A percentile compares a stretch with the other conserved stretches of the same genome.
Conservation (phyloP, 2,797 vertebrate species). For the Chelon labrosus region DNA sequence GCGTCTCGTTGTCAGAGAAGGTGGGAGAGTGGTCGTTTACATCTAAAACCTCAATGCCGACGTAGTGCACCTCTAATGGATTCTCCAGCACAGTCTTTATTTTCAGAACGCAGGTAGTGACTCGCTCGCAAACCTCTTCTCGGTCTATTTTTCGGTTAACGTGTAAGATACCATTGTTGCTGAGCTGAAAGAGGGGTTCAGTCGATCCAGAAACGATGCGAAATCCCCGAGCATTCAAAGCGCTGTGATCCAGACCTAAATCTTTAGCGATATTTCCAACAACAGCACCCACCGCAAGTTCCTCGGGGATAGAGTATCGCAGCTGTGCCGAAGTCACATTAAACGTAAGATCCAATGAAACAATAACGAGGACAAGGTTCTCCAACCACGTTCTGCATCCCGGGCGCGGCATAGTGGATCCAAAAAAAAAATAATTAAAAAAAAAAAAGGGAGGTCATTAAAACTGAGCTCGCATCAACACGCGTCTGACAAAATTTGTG, state of each 20-base stretch:
- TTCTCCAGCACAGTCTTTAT: constrained; percentile 84
- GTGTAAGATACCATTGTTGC: constrained; percentile 64
- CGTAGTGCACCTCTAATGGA: constrained; percentile 85
- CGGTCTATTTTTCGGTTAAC: constrained; percentile 72
- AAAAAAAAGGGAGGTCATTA: too few relatives aligned
- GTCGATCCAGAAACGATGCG: constrained; percentile 81
- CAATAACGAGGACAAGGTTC: constrained; percentile 26
- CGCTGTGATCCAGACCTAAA: constrained; percentile 75
- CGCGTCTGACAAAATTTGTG: background rate
- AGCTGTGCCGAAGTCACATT: constrained; percentile 65
- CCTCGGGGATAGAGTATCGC: constrained; percentile 76
- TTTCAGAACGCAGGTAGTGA: constrained; percentile 72
- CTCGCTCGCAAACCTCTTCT: constrained; percentile 72
- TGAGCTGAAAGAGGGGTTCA: constrained; percentile 68
- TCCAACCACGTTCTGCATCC: constrained; percentile 9
- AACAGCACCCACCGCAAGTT: constrained; percentile 76
- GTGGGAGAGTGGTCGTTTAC: constrained; percentile 78
- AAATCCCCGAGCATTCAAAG: constrained; percentile 74
- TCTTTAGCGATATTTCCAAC: constrained; percentile 86
- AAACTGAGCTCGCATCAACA: background rate
- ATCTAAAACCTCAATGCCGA: constrained; percentile 81
- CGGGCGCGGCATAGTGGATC: constrained; percentile 37
- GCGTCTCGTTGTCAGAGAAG: constrained; percentile 67
- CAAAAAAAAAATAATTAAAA: background rate
- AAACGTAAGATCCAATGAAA: constrained; percentile 34